Evolutionary conservation across 2,797 vertebrate species (phyloP).

Genomic region (Centroberyx gerrardi): DNA sequence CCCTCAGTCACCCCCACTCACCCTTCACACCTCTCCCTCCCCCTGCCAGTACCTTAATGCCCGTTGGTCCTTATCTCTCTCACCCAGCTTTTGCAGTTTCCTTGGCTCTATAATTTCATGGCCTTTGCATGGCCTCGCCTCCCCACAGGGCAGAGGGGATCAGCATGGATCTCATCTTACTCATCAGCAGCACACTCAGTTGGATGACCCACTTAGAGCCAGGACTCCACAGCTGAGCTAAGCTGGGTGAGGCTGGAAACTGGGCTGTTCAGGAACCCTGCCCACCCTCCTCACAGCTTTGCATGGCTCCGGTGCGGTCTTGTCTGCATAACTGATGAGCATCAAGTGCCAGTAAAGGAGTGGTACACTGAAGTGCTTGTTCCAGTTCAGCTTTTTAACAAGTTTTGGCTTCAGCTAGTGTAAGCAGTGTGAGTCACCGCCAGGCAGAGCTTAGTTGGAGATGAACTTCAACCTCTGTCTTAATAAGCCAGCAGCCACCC

Average conservation of each 20-base stretch:
- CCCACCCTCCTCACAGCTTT: constrained; percentile 43
- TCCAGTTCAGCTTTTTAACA: constrained; percentile 68
- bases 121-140: constrained; percentile 77
- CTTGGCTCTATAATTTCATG: constrained; percentile 57
- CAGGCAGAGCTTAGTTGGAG: constrained; percentile 44
- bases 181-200: constrained; percentile 61
- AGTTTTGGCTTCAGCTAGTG: constrained; percentile 56
- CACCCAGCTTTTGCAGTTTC: constrained; percentile 60
- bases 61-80: constrained; percentile 45
- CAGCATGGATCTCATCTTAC: constrained; percentile 66
- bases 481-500: constrained; percentile 51
- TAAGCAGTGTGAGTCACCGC: constrained; percentile 44
- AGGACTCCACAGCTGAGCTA: constrained; percentile 50
- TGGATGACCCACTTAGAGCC: constrained; percentile 66
- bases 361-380: constrained; percentile 66
- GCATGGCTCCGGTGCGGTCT: constrained; percentile 57
- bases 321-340: constrained; percentile 62
- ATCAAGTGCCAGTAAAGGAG: constrained; percentile 46
- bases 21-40: neutral
- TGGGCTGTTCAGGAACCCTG: constrained; percentile 43
- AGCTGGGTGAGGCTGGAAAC: constrained; percentile 36
- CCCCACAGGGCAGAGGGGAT: constrained; percentile 52
- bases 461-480: constrained; percentile 57
- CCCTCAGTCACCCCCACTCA: constrained; percentile 35
- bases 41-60: constrained; percentile 17